Evolutionary conservation across 2,888 invertebrate species (phyloP).

Genomic region (Clitarchus hookeri): DNA sequence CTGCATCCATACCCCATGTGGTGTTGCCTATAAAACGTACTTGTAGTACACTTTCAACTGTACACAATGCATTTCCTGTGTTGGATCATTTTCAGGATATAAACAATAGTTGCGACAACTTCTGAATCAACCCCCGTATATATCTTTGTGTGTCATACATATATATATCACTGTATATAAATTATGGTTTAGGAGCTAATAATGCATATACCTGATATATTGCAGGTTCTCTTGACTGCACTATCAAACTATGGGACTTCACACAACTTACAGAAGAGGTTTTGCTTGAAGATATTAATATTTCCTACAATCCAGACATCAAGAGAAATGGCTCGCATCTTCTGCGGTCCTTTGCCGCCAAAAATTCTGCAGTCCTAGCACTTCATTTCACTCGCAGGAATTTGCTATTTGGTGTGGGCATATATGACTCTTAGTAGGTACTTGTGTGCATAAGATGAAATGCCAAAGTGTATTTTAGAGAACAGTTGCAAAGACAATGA

Average conservation of each 20-base stretch:
- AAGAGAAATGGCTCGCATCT: slow-evolving; percentile 76
- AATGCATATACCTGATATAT: background rate
- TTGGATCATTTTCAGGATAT: too few relatives aligned
- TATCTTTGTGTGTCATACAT: too few relatives aligned
- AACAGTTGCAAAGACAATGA: too few relatives aligned
- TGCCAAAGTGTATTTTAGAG: too few relatives aligned
- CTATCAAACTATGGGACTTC: slow-evolving; percentile 94
- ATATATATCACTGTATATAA: too few relatives aligned
- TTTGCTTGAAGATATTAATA: slow-evolving; percentile 78
- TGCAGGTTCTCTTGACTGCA: slow-evolving; percentile 84
- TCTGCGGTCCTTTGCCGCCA: slow-evolving; percentile 86
- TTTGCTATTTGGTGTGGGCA: slow-evolving; percentile 84
- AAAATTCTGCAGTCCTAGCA: slow-evolving; percentile 84
- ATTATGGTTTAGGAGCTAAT: too few relatives aligned
- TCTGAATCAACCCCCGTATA: too few relatives aligned
- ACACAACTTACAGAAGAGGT: slow-evolving; percentile 84
- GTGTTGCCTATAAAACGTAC: too few relatives aligned
- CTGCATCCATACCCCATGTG: too few relatives aligned
- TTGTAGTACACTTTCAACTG: too few relatives aligned
- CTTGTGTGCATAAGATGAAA: background rate
- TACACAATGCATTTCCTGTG: too few relatives aligned
- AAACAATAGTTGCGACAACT: too few relatives aligned
- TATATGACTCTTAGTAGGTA: slow-evolving; percentile 63
- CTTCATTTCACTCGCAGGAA: slow-evolving; percentile 95
- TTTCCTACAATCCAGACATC: slow-evolving; percentile 72